Conservation (phyloP, 2,888 invertebrate genomes). For the Chelonus formosanus region DNA sequence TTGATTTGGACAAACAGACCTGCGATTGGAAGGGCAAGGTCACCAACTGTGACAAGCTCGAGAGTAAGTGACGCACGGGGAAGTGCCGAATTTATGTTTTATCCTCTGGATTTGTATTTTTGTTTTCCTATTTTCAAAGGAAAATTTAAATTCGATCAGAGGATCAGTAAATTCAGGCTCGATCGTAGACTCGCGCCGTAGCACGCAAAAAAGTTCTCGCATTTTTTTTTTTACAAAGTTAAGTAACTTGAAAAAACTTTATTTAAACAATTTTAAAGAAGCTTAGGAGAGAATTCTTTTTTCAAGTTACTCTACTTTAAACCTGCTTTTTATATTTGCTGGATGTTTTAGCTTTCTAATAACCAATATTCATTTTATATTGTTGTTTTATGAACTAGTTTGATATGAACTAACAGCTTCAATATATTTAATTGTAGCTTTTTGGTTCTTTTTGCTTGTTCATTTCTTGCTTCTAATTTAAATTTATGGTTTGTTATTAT, state of each 20-base stretch:
- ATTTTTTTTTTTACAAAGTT: background rate
- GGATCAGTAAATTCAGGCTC: slow-evolving; percentile 43
- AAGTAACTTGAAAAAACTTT: too few species aligned
- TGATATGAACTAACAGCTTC: background rate
- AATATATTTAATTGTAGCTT: slow-evolving; percentile 9
- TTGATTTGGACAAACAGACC: slow-evolving; percentile 97
- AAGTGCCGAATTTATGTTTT: slow-evolving; percentile 35
- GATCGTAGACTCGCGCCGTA: slow-evolving; percentile 64
- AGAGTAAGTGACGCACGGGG: slow-evolving; percentile 83
- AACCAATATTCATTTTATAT: slow-evolving; percentile 20
- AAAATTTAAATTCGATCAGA: slow-evolving; percentile 29
- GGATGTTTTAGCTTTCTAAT: slow-evolving; percentile 26
- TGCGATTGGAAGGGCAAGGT: slow-evolving; percentile 99
- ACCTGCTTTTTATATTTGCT: too few species aligned
- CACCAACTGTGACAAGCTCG: slow-evolving; percentile 93
- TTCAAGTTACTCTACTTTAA: slow-evolving; percentile 33
- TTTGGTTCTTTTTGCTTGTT: too few species aligned
- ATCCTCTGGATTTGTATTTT: slow-evolving; percentile 9
- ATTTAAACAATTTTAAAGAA: background rate
- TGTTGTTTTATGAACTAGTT: background rate
- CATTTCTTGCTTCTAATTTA: too few species aligned
- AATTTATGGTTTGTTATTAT: too few species aligned
- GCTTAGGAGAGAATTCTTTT: background rate
- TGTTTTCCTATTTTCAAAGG: slow-evolving; percentile 14
- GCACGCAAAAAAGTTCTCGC: slow-evolving; percentile 53